A percentile compares a stretch with the other conserved stretches of the same genome.
These are phyloP conservation scores for Conus canariensis DNA, from an alignment of 2,888 invertebrate species.

Conservation along the genomic window DNA sequence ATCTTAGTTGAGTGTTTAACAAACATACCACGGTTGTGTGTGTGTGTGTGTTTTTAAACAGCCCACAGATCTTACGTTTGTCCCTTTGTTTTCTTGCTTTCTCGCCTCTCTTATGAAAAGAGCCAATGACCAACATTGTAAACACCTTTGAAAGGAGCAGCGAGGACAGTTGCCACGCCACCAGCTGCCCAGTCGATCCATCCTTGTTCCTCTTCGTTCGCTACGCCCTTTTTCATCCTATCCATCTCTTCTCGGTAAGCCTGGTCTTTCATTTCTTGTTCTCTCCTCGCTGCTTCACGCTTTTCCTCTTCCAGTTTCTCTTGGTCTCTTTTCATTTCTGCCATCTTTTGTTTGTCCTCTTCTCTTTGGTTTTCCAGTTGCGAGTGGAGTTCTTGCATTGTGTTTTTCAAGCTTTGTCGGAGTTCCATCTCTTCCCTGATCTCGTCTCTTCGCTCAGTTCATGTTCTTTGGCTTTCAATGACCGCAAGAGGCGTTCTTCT, in stretches of 20 bases:
- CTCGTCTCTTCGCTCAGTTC: background rate
- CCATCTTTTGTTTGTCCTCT: background rate
- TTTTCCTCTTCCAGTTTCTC: background rate
- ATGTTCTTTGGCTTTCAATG: background rate
- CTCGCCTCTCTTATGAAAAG: no score
- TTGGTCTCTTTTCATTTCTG: background rate
- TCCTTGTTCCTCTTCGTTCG: background rate
- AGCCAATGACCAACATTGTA: no score
- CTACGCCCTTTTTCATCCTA: background rate
- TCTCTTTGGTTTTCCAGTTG: background rate
- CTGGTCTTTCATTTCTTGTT: background rate
- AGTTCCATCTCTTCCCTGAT: background rate
- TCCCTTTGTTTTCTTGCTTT: no score
- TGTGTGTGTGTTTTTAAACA: no score
- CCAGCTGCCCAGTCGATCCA: background rate
- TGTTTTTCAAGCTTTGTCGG: background rate
- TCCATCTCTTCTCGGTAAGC: background rate
- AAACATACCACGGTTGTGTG: no score
- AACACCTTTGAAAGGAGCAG: no score
- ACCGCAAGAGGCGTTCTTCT: no score
- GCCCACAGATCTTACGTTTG: no score
- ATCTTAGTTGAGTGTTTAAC: no score
- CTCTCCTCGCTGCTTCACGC: background rate
- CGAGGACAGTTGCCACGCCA: background rate
- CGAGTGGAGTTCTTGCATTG: background rate